phyloP scores from a whole-genome alignment of 2,797 vertebrate species.

The Coregonus ussuriensis region DNA sequence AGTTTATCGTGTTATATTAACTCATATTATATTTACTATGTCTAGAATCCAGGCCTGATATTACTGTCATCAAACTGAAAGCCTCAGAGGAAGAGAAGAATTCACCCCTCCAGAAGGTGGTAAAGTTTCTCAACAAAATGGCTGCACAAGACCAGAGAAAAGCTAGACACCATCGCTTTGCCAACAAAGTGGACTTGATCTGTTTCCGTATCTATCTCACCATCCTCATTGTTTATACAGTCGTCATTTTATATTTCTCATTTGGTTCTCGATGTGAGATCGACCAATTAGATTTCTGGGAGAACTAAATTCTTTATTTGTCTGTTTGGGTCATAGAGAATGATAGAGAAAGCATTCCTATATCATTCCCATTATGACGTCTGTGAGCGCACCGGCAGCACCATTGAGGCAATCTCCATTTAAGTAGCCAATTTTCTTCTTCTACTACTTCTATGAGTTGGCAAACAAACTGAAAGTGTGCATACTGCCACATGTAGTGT shows the following conservation, averaged over 20 bases:
- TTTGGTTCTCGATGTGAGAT: slow-evolving; percentile 36
- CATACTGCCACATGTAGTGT: too few relatives aligned
- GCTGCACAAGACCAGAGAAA: slow-evolving; percentile 14
- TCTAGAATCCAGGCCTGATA: slow-evolving; percentile 48
- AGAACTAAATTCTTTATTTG: not conserved
- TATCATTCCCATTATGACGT: too few relatives aligned
- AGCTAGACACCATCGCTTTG: slow-evolving; percentile 26
- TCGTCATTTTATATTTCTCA: slow-evolving; percentile 43
- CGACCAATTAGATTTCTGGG: slow-evolving; percentile 67
- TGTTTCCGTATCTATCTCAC: slow-evolving; percentile 65
- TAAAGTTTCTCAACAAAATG: slow-evolving; percentile 56
- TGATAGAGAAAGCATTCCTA: too few relatives aligned
- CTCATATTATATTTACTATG: too few relatives aligned
- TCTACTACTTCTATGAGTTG: too few relatives aligned
- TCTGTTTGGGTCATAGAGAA: too few relatives aligned
- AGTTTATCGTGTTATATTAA: too few relatives aligned
- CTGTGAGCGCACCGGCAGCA: too few relatives aligned
- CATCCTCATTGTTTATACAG: slow-evolving; percentile 41
- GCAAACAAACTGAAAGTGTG: too few relatives aligned
- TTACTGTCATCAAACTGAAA: slow-evolving; percentile 34
- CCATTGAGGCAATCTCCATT: too few relatives aligned
- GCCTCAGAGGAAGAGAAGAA: slow-evolving; percentile 20
- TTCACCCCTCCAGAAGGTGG: slow-evolving; percentile 48
- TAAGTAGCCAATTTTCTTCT: too few relatives aligned
- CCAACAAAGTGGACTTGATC: slow-evolving; percentile 57